Percentiles rank a stretch among this genome's conserved stretches.
phyloP scores from a whole-genome alignment of 1,140 invertebrate genomes.

The Agraylea sexmaculata region DNA sequence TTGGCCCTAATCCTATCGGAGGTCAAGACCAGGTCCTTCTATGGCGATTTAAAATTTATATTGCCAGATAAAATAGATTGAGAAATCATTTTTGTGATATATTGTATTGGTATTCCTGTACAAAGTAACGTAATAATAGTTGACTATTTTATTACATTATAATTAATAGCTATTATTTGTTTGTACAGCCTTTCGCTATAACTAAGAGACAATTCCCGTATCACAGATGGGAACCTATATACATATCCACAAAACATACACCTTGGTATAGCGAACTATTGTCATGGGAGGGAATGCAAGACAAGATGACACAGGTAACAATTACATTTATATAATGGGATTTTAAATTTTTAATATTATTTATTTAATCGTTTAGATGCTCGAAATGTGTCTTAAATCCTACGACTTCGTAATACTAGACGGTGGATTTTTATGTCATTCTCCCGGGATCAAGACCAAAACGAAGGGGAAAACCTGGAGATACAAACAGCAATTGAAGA shows the following conservation, averaged over 20 bases:
- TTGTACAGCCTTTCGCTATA: slow-evolving; percentile 48
- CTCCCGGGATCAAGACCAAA: slow-evolving; percentile 44
- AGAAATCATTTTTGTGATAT: too few relatives aligned
- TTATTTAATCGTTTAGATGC: slow-evolving; percentile 54
- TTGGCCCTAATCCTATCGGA: too few relatives aligned
- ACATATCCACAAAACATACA: slow-evolving; percentile 66
- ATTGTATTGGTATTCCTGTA: too few relatives aligned
- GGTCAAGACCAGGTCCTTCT: too few relatives aligned
- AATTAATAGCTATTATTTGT: too few relatives aligned
- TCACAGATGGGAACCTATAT: slow-evolving; percentile 73
- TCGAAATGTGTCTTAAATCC: slow-evolving; percentile 64
- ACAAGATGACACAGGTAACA: slow-evolving; percentile 77
- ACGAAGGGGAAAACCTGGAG: slow-evolving; percentile 29
- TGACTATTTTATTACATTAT: too few relatives aligned
- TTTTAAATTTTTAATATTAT: slow-evolving; percentile 5
- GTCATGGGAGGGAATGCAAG: slow-evolving; percentile 71
- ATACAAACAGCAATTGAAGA: slow-evolving; percentile 43
- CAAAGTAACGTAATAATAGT: too few relatives aligned
- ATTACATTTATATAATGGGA: neutral
- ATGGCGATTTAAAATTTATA: too few relatives aligned
- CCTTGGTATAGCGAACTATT: slow-evolving; percentile 69
- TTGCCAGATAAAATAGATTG: too few relatives aligned
- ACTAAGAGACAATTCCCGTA: slow-evolving; percentile 57
- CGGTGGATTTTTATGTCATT: slow-evolving; percentile 67
- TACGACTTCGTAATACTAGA: slow-evolving; percentile 67